Percentiles rank a stretch among this genome's conserved stretches.
Conservation (phyloP, 2,797 vertebrate species). For the Cossypha heuglini region DNA sequence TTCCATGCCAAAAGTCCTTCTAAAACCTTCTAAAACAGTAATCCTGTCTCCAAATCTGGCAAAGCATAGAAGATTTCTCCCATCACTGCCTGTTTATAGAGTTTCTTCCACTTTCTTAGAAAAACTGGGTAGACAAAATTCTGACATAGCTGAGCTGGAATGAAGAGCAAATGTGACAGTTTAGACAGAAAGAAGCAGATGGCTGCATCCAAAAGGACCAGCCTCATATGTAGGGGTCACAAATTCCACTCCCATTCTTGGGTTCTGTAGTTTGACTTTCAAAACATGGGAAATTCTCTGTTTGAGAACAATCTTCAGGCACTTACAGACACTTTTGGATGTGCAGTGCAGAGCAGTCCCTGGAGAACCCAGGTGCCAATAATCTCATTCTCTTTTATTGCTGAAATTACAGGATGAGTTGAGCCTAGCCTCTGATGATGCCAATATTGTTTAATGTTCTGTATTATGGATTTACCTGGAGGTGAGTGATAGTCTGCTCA, state of each 20-base stretch:
- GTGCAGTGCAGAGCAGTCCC: background rate
- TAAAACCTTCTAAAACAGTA: background rate
- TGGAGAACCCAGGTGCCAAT: background rate
- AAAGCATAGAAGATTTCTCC: background rate
- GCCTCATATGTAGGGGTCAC: background rate
- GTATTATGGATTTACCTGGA: slow-evolving; percentile 9
- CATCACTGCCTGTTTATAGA: background rate
- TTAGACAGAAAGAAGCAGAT: background rate
- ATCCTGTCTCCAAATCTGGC: background rate
- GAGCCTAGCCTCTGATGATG: background rate
- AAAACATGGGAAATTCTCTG: background rate
- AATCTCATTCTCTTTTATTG: background rate
- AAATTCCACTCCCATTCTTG: background rate
- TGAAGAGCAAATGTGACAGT: background rate
- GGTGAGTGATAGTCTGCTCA: background rate
- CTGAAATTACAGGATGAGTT: background rate
- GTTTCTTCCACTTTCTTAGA: background rate
- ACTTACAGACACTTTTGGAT: background rate
- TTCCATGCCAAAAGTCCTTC: background rate
- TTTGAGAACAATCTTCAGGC: background rate
- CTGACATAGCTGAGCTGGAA: background rate
- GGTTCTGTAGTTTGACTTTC: background rate
- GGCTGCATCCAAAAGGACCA: background rate
- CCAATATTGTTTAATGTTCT: slow-evolving; percentile 26
- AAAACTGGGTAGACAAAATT: background rate